These are phyloP conservation scores for Oreonectes daqikongensis DNA, from an alignment of 2,797 vertebrate genomes.

Conservation along the genomic window DNA sequence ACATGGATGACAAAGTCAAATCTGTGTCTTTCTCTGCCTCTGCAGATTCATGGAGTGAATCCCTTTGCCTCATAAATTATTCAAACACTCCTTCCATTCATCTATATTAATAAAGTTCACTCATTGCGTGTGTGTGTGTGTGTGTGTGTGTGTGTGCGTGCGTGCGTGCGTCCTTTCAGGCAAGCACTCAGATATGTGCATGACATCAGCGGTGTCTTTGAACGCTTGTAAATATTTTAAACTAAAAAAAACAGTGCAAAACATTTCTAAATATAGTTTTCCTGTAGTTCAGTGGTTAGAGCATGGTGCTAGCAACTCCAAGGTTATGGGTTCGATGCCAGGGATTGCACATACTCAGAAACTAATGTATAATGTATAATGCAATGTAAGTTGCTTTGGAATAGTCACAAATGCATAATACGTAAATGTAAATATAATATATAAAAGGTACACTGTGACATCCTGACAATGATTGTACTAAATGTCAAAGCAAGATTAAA, in stretches of 20 bases:
- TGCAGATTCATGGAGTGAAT: slow-evolving; percentile 27
- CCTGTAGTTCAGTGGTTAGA: no score
- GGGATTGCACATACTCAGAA: no score
- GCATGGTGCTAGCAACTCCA: no score
- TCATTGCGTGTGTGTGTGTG: slow-evolving; percentile 10
- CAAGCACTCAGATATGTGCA: slow-evolving; percentile 7
- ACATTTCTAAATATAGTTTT: slow-evolving; percentile 1
- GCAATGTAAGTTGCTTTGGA: no score
- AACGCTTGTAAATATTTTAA: slow-evolving; percentile 6
- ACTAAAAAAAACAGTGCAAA: slow-evolving; percentile 2
- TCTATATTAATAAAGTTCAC: slow-evolving; percentile 56
- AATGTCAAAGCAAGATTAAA: background rate
- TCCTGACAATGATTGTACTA: background rate
- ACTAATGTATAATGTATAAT: no score
- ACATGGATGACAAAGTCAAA: background rate
- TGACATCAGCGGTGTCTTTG: slow-evolving; percentile 3
- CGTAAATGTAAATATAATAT: no score
- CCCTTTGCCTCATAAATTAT: slow-evolving; percentile 45
- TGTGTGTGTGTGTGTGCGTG: background rate
- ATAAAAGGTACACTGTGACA: background rate
- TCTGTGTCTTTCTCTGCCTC: slow-evolving; percentile 30
- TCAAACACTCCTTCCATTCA: slow-evolving; percentile 46
- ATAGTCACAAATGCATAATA: no score
- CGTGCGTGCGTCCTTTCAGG: slow-evolving; percentile 4
- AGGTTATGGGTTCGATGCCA: no score